These are phyloP conservation scores for Python bivittatus DNA, from an alignment of 2,113 vertebrate species.

Conservation along the genomic window DNA sequence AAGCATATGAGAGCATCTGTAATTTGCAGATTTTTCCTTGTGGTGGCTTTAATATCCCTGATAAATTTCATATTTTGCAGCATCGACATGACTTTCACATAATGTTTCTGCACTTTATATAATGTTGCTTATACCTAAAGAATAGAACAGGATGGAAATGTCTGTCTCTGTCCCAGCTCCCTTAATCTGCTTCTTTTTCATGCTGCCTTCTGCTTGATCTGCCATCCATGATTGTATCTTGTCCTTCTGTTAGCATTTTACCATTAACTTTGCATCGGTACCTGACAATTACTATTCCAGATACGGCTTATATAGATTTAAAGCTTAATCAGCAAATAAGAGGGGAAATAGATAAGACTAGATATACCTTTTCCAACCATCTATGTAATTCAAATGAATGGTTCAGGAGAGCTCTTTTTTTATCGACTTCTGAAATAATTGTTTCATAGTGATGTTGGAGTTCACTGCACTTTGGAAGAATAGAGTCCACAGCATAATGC, in stretches of 20 bases:
- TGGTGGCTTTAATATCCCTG: too few relatives aligned
- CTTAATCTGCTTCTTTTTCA: neutral
- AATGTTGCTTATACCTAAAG: too few relatives aligned
- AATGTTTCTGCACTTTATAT: too few relatives aligned
- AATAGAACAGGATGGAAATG: too few relatives aligned
- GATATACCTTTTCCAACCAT: slow-evolving; percentile 84
- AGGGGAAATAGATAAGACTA: neutral
- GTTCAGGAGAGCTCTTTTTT: slow-evolving; percentile 77
- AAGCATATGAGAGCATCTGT: too few relatives aligned
- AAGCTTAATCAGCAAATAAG: neutral
- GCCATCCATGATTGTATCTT: neutral
- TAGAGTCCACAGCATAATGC: slow-evolving; percentile 94
- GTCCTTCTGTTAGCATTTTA: neutral
- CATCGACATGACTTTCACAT: too few relatives aligned
- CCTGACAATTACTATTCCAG: neutral
- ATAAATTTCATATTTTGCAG: too few relatives aligned
- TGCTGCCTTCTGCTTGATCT: neutral
- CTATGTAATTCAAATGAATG: slow-evolving; percentile 88
- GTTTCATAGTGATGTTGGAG: slow-evolving; percentile 78
- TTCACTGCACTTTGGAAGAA: slow-evolving; percentile 91
- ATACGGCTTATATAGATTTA: neutral
- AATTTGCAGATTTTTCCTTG: too few relatives aligned
- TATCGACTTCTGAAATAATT: slow-evolving; percentile 64
- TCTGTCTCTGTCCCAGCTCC: too few relatives aligned
- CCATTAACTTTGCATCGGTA: neutral